Conservation (phyloP, 1,140 invertebrate species). For the Drosophila persimilis region DNA sequence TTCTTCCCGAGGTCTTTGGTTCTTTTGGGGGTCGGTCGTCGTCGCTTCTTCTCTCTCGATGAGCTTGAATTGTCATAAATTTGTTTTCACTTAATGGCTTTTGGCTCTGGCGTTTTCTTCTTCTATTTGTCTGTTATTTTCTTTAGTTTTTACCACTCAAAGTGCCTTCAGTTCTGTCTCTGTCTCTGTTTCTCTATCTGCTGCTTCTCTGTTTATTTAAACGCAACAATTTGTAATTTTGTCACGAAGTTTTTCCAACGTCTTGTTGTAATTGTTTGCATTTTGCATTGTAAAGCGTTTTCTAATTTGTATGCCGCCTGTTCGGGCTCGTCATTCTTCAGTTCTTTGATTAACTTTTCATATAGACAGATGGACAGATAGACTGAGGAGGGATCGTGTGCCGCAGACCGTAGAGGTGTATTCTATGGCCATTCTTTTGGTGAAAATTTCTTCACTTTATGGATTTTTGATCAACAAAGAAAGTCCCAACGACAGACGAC, state of each 20-base stretch:
- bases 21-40: too few relatives aligned
- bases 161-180: too few relatives aligned
- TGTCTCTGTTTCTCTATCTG: not conserved
- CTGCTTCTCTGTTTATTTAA: conserved; percentile 31
- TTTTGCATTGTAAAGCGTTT: conserved; percentile 40
- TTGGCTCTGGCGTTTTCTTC: conserved; percentile 5
- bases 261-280: conserved; percentile 41
- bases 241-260: conserved; percentile 52
- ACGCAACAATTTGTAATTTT: conserved; percentile 62
- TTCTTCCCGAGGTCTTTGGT: conserved; percentile 13
- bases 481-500: conserved; percentile 40
- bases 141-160: conserved; percentile 1
- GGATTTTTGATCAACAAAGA: conserved; percentile 70
- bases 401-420: not conserved
- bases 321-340: conserved; percentile 1
- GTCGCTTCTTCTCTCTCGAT: not conserved
- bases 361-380: not conserved
- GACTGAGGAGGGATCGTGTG: too few relatives aligned
- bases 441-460: conserved; percentile 67
- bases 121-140: conserved; percentile 20
- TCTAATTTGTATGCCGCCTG: conserved; percentile 46
- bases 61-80: conserved; percentile 38
- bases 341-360: conserved; percentile 43
- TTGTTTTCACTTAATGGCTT: conserved; percentile 36
- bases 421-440: conserved; percentile 62